These are phyloP conservation scores for Phenganax subtilis DNA, from an alignment of 92 coral and sea anemone species.

Conservation along the genomic window DNA sequence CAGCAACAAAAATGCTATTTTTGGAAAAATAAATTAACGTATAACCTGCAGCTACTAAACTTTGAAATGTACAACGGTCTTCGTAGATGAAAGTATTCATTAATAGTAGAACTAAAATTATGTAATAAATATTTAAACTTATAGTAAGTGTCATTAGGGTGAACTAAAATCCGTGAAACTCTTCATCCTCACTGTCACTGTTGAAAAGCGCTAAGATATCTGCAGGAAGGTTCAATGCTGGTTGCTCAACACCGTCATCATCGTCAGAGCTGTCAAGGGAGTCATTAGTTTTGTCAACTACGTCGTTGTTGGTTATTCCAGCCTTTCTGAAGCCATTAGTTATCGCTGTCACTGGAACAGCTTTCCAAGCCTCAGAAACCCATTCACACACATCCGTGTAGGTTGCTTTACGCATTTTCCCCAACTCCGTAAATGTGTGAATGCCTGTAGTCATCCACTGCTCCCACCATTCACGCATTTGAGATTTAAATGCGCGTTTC, in stretches of 20 bases:
- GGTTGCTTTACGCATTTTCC: neutral
- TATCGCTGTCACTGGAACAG: neutral
- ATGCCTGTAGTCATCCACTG: too few relatives aligned
- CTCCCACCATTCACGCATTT: neutral
- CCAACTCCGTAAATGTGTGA: too few relatives aligned
- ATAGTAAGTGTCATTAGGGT: too few relatives aligned
- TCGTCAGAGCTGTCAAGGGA: neutral
- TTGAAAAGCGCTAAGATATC: constrained; percentile 5
- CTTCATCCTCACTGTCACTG: neutral
- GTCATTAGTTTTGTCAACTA: neutral
- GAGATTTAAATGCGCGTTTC: constrained; percentile 36
- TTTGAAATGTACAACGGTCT: too few relatives aligned
- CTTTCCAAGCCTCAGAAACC: neutral
- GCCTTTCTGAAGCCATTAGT: neutral
- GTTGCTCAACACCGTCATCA: constrained; percentile 6
- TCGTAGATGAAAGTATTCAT: too few relatives aligned
- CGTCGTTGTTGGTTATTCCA: neutral
- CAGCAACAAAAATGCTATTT: too few relatives aligned
- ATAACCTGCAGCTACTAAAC: too few relatives aligned
- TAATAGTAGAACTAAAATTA: too few relatives aligned
- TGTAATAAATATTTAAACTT: too few relatives aligned
- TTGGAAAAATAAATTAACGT: too few relatives aligned
- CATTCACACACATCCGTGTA: constrained; percentile 4
- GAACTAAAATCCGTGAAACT: too few relatives aligned
- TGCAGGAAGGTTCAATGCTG: neutral